Conservation (phyloP, 64 coral and sea anemone species). For the Actinia equina region DNA sequence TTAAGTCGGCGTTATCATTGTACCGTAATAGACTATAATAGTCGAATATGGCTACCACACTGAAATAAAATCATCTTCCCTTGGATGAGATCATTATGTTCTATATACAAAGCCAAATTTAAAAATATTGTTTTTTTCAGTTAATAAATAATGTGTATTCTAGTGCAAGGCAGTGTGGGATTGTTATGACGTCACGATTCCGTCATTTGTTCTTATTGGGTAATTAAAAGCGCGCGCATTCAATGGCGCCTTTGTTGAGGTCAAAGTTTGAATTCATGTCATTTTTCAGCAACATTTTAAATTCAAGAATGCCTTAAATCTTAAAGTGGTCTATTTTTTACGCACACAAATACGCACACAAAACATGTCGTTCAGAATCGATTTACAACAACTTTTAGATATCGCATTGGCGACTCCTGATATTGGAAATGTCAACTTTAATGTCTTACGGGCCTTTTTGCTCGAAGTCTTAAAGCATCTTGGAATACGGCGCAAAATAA, state of each 20-base stretch:
- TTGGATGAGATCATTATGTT: too few relatives aligned
- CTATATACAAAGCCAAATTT: too few relatives aligned
- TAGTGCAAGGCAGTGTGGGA: neutral
- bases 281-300: neutral
- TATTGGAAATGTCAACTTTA: constrained; percentile 79
- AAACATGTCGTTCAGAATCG: constrained; percentile 53
- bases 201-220: neutral
- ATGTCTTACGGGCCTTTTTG: constrained; percentile 70
- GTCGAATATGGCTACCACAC: too few relatives aligned
- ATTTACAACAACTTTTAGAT: constrained; percentile 73
- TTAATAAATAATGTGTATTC: too few relatives aligned
- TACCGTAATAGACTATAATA: too few relatives aligned
- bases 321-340: neutral
- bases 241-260: neutral
- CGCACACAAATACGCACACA: too few relatives aligned
- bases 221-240: neutral
- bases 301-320: neutral
- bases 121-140: too few relatives aligned
- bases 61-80: too few relatives aligned
- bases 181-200: neutral
- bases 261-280: neutral
- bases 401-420: constrained; percentile 71
- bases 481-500: constrained; percentile 53
- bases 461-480: constrained; percentile 73
- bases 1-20: too few relatives aligned